phyloP scores from a whole-genome alignment of 2,113 vertebrate species.

The Rhinolophus ferrumequinum region DNA sequence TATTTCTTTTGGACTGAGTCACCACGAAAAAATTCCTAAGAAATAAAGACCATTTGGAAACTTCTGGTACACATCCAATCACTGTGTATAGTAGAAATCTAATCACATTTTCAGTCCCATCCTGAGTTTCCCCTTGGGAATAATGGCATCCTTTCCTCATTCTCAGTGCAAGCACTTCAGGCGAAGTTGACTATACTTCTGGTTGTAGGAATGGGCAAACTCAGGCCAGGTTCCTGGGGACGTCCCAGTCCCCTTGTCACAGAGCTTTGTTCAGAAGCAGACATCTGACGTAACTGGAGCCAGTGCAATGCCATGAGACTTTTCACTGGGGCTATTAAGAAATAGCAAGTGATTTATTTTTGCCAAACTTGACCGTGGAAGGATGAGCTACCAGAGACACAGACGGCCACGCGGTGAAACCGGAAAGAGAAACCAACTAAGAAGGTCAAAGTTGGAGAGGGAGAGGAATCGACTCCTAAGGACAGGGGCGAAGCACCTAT shows the following conservation, averaged over 20 bases:
- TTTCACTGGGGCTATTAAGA: not conserved
- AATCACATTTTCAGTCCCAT: not conserved
- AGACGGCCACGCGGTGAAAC: not conserved
- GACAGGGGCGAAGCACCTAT: rapidly evolving
- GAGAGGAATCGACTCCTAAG: not conserved
- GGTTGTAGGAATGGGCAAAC: not conserved
- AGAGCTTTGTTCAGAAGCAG: not conserved
- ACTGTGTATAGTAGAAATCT: not conserved
- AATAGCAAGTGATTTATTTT: not conserved
- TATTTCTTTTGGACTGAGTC: not conserved
- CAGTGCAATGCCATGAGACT: not conserved
- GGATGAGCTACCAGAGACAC: not conserved
- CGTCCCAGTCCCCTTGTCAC: not conserved
- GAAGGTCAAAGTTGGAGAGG: not conserved
- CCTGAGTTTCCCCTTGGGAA: not conserved
- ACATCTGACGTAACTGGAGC: not conserved
- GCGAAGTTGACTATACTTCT: not conserved
- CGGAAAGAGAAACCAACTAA: not conserved
- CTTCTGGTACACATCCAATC: not conserved
- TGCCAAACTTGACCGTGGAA: not conserved
- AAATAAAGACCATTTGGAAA: slow-evolving; percentile 39
- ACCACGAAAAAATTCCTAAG: not conserved
- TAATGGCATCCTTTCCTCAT: not conserved
- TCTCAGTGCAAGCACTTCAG: not conserved
- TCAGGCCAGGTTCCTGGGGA: rapidly evolving